phyloP scores from a whole-genome alignment of 2,113 vertebrate genomes.

The Epinephelus lanceolatus region DNA sequence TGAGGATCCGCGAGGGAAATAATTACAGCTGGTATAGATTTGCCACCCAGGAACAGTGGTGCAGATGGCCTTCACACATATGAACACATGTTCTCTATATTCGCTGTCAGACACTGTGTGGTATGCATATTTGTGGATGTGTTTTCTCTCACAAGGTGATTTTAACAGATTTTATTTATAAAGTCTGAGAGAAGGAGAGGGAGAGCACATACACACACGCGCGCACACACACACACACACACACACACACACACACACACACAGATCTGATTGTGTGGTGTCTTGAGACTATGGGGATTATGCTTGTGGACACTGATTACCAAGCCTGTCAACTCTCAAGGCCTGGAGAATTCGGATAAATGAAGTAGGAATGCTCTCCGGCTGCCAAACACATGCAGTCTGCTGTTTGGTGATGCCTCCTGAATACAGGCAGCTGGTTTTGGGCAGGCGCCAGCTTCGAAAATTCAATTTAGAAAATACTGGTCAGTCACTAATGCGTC shows the following conservation, averaged over 20 bases:
- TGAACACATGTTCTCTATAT: slow-evolving; percentile 61
- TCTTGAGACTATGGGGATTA: slow-evolving; percentile 76
- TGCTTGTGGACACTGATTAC: slow-evolving; percentile 80
- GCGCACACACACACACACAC: background rate
- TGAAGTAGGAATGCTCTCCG: slow-evolving; percentile 73
- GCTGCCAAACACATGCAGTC: slow-evolving; percentile 74
- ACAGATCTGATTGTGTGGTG: slow-evolving; percentile 60
- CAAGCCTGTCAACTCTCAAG: slow-evolving; percentile 77
- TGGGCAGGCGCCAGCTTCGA: slow-evolving; percentile 67
- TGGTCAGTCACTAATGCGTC: slow-evolving; percentile 79
- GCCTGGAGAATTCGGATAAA: slow-evolving; percentile 80
- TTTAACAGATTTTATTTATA: slow-evolving; percentile 53
- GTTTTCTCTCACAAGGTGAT: slow-evolving; percentile 56
- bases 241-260: background rate
- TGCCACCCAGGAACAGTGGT: slow-evolving; percentile 58
- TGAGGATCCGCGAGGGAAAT: slow-evolving; percentile 68
- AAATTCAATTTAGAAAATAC: slow-evolving; percentile 81
- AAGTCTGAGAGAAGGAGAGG: slow-evolving; percentile 23
- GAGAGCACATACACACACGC: background rate
- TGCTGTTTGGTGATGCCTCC: slow-evolving; percentile 75
- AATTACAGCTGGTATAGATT: slow-evolving; percentile 67
- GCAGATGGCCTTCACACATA: slow-evolving; percentile 77
- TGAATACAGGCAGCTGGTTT: slow-evolving; percentile 73
- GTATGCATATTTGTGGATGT: slow-evolving; percentile 48
- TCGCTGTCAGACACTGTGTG: slow-evolving; percentile 34